Base-by-base conservation (phyloP, 2,113 vertebrate genomes). In the Rafetus swinhoei region DNA sequence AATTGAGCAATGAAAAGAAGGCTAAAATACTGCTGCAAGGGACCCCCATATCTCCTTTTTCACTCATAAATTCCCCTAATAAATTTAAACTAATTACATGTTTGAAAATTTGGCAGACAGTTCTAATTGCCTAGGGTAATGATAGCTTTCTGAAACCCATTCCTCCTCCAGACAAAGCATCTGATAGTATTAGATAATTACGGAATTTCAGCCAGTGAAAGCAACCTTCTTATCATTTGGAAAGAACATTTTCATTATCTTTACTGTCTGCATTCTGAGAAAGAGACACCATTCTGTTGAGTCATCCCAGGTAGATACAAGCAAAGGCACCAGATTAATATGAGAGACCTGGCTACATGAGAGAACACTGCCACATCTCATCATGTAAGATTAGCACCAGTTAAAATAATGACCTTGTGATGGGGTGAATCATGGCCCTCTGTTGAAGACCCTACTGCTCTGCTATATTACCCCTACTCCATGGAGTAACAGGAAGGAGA, bases 71-170 rank as follows among this genome's bases (percentile, higher is more conserved):
- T n/a, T 21, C n/a, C 81, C 77, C 21, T 56, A 39, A 92, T 13
- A 89, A 15, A 92, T 19, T n/a, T 8, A 54, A 16, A 25, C 15
- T 72, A 56, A 81, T 19, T 65, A 90, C 32, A 45, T 59, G 87
- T 82, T n/a, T 1, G 80, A 93, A 85, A 88, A 82, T 45, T 59
- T 82, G n/a, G 56, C 55, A 45, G 55, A 82, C 54, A 45, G 25
- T 59, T 27, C 25, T 39, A 88, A 86, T 94, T 93, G 74, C 90
- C 89, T 56, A 56, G 87, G 74, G 25, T 94, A 95, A 96, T 84
- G 85, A 89, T 24, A 90, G 79, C 32, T 82, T 59, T 83, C 85
- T 74, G 76, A 94, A 94, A 86, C 79, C 55, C 91, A 65, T 89
- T 94, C 60, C 87, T 79, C 76, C 90, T 74, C 62, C 85, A 82